Evolutionary conservation across 2,113 vertebrate species (phyloP).

Genomic region (Peromyscus maniculatus): DNA sequence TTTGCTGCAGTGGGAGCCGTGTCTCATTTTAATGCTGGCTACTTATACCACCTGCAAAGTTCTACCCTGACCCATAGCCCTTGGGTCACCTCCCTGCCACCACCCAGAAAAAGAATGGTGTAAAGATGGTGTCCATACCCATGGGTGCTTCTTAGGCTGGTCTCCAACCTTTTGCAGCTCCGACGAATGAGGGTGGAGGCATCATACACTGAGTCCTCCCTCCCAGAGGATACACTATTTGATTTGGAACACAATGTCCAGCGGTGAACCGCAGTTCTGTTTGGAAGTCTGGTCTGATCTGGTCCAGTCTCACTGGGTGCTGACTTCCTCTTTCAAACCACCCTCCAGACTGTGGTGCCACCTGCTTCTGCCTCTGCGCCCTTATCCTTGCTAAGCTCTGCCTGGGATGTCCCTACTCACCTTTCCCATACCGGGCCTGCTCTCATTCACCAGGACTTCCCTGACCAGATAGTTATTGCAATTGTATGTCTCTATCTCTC

Average conservation of each 20-base stretch:
- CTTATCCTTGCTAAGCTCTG: neutral
- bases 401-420: neutral
- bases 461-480: neutral
- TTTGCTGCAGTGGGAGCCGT: neutral
- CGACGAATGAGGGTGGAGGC: neutral
- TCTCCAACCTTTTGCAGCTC: neutral
- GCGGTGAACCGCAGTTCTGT: neutral
- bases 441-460: neutral
- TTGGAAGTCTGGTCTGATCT: neutral
- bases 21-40: neutral
- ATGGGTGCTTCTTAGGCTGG: too few relatives aligned
- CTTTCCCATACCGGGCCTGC: neutral
- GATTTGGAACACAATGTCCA: neutral
- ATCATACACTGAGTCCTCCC: neutral
- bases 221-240: neutral
- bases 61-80: neutral
- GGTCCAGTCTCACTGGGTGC: neutral
- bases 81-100: neutral
- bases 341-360: neutral
- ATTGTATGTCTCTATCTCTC: neutral
- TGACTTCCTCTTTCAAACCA: neutral
- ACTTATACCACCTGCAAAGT: neutral
- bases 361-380: neutral
- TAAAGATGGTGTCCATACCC: neutral
- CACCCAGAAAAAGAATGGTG: neutral